A percentile compares a stretch with the other conserved stretches of the same genome.
Evolutionary conservation across 2,888 invertebrate genomes (phyloP).

Genomic region (Xestia xanthographa): DNA sequence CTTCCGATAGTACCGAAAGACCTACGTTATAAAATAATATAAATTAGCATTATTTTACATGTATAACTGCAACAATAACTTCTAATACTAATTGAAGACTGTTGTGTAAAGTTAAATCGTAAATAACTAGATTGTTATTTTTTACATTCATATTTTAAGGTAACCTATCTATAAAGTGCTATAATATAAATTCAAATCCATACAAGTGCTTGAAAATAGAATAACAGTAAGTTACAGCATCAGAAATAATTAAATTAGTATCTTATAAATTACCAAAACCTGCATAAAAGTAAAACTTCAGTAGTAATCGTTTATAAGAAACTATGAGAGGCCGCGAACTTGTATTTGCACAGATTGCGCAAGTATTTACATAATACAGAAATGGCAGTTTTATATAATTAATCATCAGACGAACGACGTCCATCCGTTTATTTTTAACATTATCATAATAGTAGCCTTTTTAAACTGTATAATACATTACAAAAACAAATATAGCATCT

Average conservation of each 20-base stretch:
- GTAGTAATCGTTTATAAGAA: constrained; percentile 16
- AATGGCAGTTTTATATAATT: constrained; percentile 5
- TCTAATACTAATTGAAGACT: constrained; percentile 62
- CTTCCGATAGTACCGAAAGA: constrained; percentile 45
- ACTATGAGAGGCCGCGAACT: constrained; percentile 30
- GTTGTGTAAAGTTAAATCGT: constrained; percentile 50
- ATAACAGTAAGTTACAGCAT: constrained; percentile 53
- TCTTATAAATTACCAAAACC: constrained; percentile 60
- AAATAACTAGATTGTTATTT: constrained; percentile 44
- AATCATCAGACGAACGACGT: neutral
- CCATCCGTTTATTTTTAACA: neutral
- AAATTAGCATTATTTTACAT: constrained; percentile 57
- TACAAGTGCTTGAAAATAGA: constrained; percentile 54
- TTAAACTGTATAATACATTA: constrained; percentile 3
- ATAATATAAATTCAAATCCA: constrained; percentile 62
- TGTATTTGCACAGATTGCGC: neutral
- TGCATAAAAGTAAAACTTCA: constrained; percentile 38
- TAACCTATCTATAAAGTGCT: constrained; percentile 59
- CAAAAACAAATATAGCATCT: constrained; percentile 12
- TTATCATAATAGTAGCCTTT: constrained; percentile 3
- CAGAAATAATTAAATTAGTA: constrained; percentile 53
- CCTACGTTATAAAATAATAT: constrained; percentile 54
- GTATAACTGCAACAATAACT: constrained; percentile 53
- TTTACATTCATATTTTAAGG: constrained; percentile 44
- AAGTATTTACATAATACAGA: constrained; percentile 16